These are phyloP conservation scores for Puffinus mauretanicus DNA, from an alignment of 2,113 vertebrate genomes.

Conservation along the genomic window DNA sequence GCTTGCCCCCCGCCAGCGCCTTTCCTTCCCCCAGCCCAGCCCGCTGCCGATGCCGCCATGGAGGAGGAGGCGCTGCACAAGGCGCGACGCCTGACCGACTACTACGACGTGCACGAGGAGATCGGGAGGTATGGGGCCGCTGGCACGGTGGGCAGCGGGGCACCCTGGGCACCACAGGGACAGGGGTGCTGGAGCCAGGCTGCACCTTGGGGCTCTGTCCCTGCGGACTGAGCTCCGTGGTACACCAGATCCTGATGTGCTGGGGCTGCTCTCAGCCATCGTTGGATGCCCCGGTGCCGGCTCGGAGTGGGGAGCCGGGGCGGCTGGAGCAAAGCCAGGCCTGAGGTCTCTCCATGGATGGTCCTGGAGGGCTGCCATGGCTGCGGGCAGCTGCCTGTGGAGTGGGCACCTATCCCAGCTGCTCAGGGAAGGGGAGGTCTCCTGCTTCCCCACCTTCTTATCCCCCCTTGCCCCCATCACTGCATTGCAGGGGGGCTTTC, in stretches of 20 bases:
- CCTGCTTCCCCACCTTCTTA: background rate
- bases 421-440: background rate
- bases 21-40: slow-evolving; percentile 72
- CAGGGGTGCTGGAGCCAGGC: background rate
- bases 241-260: background rate
- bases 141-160: accelerated
- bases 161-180: background rate
- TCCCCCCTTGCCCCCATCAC: background rate
- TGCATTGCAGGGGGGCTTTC: slow-evolving; percentile 86
- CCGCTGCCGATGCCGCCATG: slow-evolving; percentile 71
- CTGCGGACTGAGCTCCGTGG: accelerated
- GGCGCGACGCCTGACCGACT: slow-evolving; percentile 86
- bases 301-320: background rate
- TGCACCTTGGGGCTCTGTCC: background rate
- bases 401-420: background rate
- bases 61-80: slow-evolving; percentile 82
- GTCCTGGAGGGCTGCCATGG: background rate
- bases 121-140: slow-evolving; percentile 80
- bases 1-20: background rate
- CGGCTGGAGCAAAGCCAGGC: background rate
- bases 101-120: slow-evolving; percentile 93
- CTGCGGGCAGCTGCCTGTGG: background rate
- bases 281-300: accelerated
- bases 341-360: background rate
- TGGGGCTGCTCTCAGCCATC: background rate